Base-by-base conservation (phyloP, 2,888 invertebrate species). In the Stomorhina lunata region DNA sequence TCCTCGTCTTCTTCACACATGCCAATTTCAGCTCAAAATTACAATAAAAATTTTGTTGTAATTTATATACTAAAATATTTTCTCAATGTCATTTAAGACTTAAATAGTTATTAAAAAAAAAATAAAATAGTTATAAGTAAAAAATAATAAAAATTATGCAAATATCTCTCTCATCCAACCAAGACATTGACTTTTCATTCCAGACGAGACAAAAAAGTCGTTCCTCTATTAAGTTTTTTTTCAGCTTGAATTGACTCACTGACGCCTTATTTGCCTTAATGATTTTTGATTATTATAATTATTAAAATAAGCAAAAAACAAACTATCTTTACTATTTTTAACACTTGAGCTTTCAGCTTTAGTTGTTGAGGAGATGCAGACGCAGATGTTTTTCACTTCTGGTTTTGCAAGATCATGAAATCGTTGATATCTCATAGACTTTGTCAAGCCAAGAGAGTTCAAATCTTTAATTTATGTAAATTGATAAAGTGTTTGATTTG, bases 181-280 rank as follows among this genome's bases (percentile, higher is more conserved):
- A 57, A 72, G 72, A 50, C 66, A 66, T 79, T 79, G 79, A 79
- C 79, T 79, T 79, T 40, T 66, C 25, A 17, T 40, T 10, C 45
- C 55, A 71, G 69, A 71, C 77, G 43, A 63, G 43, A 63, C 48
- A 50, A 45, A 61, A 37, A 61, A 22, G 12, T 69, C 43, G 43
- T 17, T 50, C 12, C 7, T 45, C 17, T 12, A 6, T 29, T 4
- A 22, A 20, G 10, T 15, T 61, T 37, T 34, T 34, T 20, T 57
- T 43, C 15, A 17, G 10, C 37, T 66, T 22, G 2, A 40, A 59
- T 40, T 77, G 68, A 77, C n/a, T n/a, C n/a, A n/a, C n/a, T n/a
- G n/a, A n/a, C n/a, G n/a, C n/a, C n/a, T n/a, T n/a, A n/a, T n/a
- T n/a, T n/a, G 76, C 20, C 40, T 61, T 66, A 29, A 15, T 57